A percentile compares a stretch with the other conserved stretches of the same genome.
phyloP scores from a whole-genome alignment of 2,888 invertebrate genomes.

The Lepidocyrtinus sp. region DNA sequence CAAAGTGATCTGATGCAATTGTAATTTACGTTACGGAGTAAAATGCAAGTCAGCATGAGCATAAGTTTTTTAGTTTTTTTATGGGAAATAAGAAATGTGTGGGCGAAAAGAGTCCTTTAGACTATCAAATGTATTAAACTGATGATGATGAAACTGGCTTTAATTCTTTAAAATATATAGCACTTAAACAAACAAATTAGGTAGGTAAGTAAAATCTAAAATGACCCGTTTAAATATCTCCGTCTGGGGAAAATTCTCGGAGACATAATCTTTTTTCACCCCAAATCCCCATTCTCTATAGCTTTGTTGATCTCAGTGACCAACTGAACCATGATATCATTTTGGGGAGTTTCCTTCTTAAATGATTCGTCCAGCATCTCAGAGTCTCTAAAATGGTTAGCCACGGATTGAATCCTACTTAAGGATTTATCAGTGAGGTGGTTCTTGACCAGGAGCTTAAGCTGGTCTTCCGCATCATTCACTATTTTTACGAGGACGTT shows the following conservation, averaged over 20 bases:
- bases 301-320: constrained; percentile 80
- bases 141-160: too few relatives aligned
- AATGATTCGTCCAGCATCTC: constrained; percentile 80
- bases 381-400: constrained; percentile 79
- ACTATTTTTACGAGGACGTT: constrained; percentile 85
- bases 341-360: constrained; percentile 77
- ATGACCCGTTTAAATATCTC: too few relatives aligned
- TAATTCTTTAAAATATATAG: too few relatives aligned
- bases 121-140: too few relatives aligned
- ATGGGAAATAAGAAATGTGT: too few relatives aligned
- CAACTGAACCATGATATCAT: constrained; percentile 78
- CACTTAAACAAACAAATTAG: neutral
- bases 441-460: constrained; percentile 82
- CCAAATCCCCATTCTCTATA: constrained; percentile 78
- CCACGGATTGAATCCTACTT: constrained; percentile 84
- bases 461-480: constrained; percentile 83
- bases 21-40: too few relatives aligned
- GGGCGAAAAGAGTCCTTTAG: too few relatives aligned
- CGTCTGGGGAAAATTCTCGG: neutral
- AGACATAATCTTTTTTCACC: constrained; percentile 65
- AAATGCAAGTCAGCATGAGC: too few relatives aligned
- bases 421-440: constrained; percentile 90
- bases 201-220: constrained; percentile 1
- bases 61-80: too few relatives aligned
- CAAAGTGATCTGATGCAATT: too few relatives aligned